Conservation (phyloP, 2,888 invertebrate genomes). For the Caenorhabditis plicata region DNA sequence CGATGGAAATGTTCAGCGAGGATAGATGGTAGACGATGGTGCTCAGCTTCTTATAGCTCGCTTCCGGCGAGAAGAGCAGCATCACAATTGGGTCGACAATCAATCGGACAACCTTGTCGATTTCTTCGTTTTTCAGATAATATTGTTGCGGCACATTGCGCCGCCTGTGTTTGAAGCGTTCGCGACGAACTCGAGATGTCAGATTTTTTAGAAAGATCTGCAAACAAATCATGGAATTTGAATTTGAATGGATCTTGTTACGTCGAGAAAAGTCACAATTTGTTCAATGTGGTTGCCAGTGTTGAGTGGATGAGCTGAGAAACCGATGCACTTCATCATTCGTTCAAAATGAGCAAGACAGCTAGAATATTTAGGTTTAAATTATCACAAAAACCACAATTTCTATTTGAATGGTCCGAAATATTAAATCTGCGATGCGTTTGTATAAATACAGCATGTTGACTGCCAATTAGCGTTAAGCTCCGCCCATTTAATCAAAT, state of each 20-base stretch:
- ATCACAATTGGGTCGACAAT: slow-evolving; percentile 6
- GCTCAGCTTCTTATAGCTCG: slow-evolving; percentile 1
- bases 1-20: slow-evolving; percentile 28
- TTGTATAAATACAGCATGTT: too few species aligned
- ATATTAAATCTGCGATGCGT: too few species aligned
- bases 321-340: slow-evolving; percentile 34
- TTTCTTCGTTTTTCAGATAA: slow-evolving; percentile 34
- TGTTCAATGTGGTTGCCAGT: slow-evolving; percentile 23
- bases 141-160: slow-evolving; percentile 19
- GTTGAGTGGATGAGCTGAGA: slow-evolving; percentile 37
- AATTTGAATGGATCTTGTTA: too few species aligned
- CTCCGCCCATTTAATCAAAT: too few species aligned
- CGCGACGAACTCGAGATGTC: slow-evolving; percentile 13
- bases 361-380: too few species aligned
- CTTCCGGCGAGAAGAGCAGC: slow-evolving; percentile 8
- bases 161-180: slow-evolving; percentile 18
- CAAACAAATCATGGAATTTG: slow-evolving; percentile 6
- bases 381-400: too few species aligned
- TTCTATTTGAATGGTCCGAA: slow-evolving; percentile 29
- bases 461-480: too few species aligned
- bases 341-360: slow-evolving; percentile 36
- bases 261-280: slow-evolving; percentile 14
- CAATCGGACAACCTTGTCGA: slow-evolving; percentile 11
- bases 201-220: background rate
- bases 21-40: slow-evolving; percentile 12